A percentile compares a stretch with the other conserved stretches of the same genome.
Evolutionary conservation across 2,797 vertebrate species (phyloP).

Genomic region (Acanthiza pusilla): DNA sequence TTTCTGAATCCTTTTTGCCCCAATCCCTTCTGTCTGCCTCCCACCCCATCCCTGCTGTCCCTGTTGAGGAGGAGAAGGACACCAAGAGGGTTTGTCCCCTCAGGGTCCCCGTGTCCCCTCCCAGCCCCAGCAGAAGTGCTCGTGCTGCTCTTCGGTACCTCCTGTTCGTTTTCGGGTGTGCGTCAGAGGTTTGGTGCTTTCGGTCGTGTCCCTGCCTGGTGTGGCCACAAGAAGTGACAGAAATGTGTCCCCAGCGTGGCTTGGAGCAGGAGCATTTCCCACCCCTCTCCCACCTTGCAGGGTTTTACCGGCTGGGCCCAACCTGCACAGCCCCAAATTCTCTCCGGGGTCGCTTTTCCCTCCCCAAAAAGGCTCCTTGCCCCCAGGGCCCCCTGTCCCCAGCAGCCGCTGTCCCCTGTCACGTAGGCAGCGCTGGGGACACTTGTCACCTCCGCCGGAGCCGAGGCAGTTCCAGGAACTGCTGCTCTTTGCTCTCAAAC

Average conservation of each 20-base stretch:
- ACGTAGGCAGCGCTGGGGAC: background rate
- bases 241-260: background rate
- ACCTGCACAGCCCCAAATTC: background rate
- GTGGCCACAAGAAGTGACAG: background rate
- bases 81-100: background rate
- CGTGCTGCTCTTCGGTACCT: background rate
- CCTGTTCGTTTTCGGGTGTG: fast-evolving
- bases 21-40: background rate
- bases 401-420: background rate
- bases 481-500: background rate
- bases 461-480: conserved; percentile 17
- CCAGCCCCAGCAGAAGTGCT: background rate
- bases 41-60: background rate
- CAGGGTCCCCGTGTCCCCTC: background rate
- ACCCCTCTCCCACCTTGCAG: background rate
- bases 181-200: background rate
- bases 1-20: background rate
- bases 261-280: fast-evolving
- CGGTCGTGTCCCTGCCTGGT: fast-evolving
- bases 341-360: fast-evolving
- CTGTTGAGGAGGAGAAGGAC: background rate
- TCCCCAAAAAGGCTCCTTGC: background rate
- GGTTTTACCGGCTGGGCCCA: background rate
- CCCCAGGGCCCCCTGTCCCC: fast-evolving
- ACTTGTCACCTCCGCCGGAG: background rate